Conservation (phyloP, 2,797 vertebrate species). For the Sternarchorhynchus goeldii region DNA sequence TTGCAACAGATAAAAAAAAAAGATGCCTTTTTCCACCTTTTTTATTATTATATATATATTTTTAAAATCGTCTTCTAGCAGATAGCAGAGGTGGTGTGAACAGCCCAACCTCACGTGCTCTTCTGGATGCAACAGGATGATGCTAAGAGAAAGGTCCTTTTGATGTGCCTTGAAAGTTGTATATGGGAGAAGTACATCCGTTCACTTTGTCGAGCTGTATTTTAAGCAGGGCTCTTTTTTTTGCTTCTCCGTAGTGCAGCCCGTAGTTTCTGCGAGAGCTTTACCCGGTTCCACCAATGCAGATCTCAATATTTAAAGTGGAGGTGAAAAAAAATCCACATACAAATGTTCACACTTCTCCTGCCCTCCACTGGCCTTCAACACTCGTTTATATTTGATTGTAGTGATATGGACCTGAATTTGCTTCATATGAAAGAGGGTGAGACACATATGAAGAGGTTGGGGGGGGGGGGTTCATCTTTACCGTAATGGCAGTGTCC, state of each 20-base stretch:
- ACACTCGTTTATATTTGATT: conserved; percentile 45
- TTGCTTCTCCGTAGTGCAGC: conserved; percentile 14
- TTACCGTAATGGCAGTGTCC: too few relatives aligned
- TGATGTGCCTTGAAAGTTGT: conserved; percentile 53
- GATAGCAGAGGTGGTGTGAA: conserved; percentile 26
- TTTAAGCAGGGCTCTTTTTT: conserved; percentile 49
- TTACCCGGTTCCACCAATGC: conserved; percentile 54
- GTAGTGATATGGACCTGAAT: conserved; percentile 33
- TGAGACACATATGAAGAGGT: not conserved
- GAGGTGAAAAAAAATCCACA: conserved; percentile 7
- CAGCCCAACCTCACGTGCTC: conserved; percentile 23
- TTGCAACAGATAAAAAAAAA: conserved; percentile 45
- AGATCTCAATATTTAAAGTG: conserved; percentile 45
- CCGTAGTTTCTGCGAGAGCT: conserved; percentile 43
- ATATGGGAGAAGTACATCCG: conserved; percentile 37
- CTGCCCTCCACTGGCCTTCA: conserved; percentile 19
- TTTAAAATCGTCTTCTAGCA: conserved; percentile 45
- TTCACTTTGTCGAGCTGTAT: conserved; percentile 46
- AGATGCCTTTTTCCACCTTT: conserved; percentile 16
- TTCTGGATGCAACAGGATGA: conserved; percentile 21
- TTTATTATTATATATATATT: too few relatives aligned
- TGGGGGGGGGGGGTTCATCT: not conserved
- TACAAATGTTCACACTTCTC: conserved; percentile 23
- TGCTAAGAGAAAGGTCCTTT: conserved; percentile 29
- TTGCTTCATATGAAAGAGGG: conserved; percentile 20